phyloP scores from a whole-genome alignment of 1,140 invertebrate species.

The Camponotus pennsylvanicus region DNA sequence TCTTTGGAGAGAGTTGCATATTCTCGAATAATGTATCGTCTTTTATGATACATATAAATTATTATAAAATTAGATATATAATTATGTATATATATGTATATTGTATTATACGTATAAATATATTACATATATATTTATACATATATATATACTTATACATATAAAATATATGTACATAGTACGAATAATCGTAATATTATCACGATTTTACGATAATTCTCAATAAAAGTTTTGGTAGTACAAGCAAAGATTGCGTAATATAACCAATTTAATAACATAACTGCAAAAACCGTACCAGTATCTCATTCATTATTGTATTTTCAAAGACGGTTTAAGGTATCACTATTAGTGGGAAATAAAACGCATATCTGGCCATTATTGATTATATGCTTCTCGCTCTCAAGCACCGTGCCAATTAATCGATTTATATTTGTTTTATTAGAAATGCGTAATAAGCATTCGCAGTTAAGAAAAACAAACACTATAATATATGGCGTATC shows the following conservation, averaged over 20 bases:
- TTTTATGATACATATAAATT: conserved; percentile 48
- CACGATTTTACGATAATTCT: conserved; percentile 37
- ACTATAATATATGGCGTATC: neutral
- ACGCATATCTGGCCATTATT: conserved; percentile 18
- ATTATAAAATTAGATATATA: conserved; percentile 12
- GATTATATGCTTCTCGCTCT: conserved; percentile 29
- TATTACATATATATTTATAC: too few relatives aligned
- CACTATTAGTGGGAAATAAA: neutral
- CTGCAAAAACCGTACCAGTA: conserved; percentile 47
- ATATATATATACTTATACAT: neutral
- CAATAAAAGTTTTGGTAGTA: conserved; percentile 58
- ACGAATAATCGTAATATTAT: conserved; percentile 27
- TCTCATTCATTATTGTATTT: conserved; percentile 39
- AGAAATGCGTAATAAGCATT: neutral
- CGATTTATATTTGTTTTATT: conserved; percentile 24
- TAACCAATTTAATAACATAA: conserved; percentile 7
- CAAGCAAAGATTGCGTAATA: conserved; percentile 44
- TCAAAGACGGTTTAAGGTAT: conserved; percentile 18
- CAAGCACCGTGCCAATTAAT: conserved; percentile 50
- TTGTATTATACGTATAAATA: conserved; percentile 31
- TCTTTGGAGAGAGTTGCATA: conserved; percentile 23
- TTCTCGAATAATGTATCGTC: neutral
- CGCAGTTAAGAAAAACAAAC: conserved; percentile 12
- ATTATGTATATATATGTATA: conserved; percentile 35
- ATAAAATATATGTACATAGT: conserved; percentile 52